These are phyloP conservation scores for Elmis aenea DNA, from an alignment of 2,888 invertebrate species.

Conservation along the genomic window DNA sequence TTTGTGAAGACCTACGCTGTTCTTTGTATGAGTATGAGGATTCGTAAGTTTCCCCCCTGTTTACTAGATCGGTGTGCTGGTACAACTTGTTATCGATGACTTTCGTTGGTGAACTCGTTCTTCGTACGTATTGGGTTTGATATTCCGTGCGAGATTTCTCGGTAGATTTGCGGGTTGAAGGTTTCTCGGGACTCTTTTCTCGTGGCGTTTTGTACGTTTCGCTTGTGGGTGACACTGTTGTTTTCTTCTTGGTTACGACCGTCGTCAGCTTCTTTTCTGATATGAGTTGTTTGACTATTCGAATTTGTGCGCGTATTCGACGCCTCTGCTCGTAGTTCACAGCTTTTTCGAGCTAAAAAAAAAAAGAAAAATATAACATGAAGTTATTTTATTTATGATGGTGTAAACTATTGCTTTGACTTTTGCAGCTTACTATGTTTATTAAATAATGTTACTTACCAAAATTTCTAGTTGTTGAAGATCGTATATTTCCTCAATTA, in stretches of 20 bases:
- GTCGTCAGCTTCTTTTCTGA: conserved; percentile 35
- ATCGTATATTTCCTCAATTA: conserved; percentile 70
- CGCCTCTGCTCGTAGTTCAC: conserved; percentile 72
- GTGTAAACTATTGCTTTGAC: neutral
- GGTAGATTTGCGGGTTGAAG: conserved; percentile 16
- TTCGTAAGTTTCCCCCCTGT: conserved; percentile 20
- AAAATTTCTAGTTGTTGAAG: conserved; percentile 65
- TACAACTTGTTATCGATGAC: conserved; percentile 19
- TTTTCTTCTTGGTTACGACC: conserved; percentile 28
- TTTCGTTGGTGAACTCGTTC: conserved; percentile 24
- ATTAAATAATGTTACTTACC: conserved; percentile 51
- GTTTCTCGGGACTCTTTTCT: conserved; percentile 33
- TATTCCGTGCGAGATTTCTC: conserved; percentile 28
- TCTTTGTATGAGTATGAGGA: conserved; percentile 28
- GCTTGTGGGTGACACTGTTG: neutral
- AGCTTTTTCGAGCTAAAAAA: conserved; percentile 66
- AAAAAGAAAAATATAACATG: conserved; percentile 6
- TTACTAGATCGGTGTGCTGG: conserved; percentile 21
- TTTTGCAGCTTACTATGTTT: neutral
- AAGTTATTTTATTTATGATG: neutral
- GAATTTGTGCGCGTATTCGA: conserved; percentile 71
- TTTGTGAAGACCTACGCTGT: conserved; percentile 26
- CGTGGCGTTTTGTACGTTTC: conserved; percentile 23
- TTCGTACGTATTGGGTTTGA: too few species aligned
- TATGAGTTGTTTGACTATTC: conserved; percentile 62